Evolutionary conservation across 2,888 invertebrate genomes (phyloP), one percentile per base, ranked within the genome.

Genomic region (Hypena proboscidalis): DNA sequence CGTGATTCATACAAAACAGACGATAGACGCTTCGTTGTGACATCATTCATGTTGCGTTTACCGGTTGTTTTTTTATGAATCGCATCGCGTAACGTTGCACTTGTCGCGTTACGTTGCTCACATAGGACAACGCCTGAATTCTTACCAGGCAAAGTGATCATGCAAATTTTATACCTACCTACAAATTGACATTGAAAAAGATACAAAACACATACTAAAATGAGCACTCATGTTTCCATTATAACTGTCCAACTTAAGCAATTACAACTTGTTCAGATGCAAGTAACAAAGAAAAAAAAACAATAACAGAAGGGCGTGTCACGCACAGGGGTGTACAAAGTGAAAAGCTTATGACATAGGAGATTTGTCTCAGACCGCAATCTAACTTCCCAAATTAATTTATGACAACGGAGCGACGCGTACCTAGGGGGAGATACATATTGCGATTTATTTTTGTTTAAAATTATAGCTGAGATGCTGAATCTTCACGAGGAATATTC

Each of bases 341-440:
- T 81, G 77, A 74, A 74, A 73, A 70, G 67, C 70, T 67, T 66
- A 66, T 68, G 61, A 61, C 61, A 65, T 66, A 63, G 53, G 58
- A 59, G 67, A 68, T 61, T 59, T 48, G 45, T 44, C 46, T 55
- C 64, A 57, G 33, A 26, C 35, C 77, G 77, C 80, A 84, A 86
- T 86, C 74, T 85, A 85, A 85, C 84, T 86, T 85, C 68, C 68
- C 68, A 84, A 86, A 86, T 85, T 86, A 85, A 85, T 83, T 82
- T 83, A 83, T 80, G 78, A 81, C 67, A 70, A 71, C 66, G 70
- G 55, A 61, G 51, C 74, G 71, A 60, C 30, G 38, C 56, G 50
- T n/a, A 56, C 32, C 25, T 33, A 35, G 48, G 38, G 14, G 19
- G 30, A 31, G 3, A 25, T 22, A 23, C 23, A 6, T 4, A 1